phyloP scores from a whole-genome alignment of 2,888 invertebrate genomes.

The Tridacna crocea region DNA sequence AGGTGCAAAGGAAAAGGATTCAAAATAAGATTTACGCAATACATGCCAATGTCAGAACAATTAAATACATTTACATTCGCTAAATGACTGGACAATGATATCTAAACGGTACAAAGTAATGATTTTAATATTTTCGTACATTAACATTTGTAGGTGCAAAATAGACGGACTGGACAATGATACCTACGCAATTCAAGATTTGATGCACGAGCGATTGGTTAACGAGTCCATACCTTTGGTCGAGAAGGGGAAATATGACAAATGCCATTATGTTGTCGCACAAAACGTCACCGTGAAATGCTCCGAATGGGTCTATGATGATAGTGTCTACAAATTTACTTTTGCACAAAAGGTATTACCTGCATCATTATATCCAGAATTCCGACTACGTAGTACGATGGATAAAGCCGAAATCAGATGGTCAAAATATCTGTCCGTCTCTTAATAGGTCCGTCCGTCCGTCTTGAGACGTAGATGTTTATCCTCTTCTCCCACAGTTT shows the following conservation, averaged over 20 bases:
- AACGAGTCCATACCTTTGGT: constrained; percentile 43
- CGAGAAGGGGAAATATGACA: constrained; percentile 29
- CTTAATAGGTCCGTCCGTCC: too few relatives aligned
- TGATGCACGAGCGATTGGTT: constrained; percentile 32
- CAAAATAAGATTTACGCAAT: too few relatives aligned
- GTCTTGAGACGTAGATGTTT: neutral
- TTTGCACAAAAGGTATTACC: constrained; percentile 62
- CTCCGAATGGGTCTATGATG: constrained; percentile 63
- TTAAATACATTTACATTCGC: too few relatives aligned
- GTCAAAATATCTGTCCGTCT: too few relatives aligned
- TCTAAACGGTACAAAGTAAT: too few relatives aligned
- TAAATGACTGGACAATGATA: too few relatives aligned
- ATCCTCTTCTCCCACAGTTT: neutral
- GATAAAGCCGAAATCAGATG: too few relatives aligned
- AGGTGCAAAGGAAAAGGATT: too few relatives aligned
- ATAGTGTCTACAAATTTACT: constrained; percentile 48
- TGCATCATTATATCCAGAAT: too few relatives aligned
- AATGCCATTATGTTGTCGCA: constrained; percentile 53
- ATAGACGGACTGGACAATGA: constrained; percentile 53
- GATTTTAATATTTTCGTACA: too few relatives aligned
- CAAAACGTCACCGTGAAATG: constrained; percentile 48
- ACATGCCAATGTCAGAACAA: too few relatives aligned
- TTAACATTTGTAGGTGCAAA: constrained; percentile 49
- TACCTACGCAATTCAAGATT: constrained; percentile 47
- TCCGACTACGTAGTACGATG: too few relatives aligned